Evolutionary conservation across 2,797 vertebrate genomes (phyloP).

Genomic region (Phaenicophaeus curvirostris): DNA sequence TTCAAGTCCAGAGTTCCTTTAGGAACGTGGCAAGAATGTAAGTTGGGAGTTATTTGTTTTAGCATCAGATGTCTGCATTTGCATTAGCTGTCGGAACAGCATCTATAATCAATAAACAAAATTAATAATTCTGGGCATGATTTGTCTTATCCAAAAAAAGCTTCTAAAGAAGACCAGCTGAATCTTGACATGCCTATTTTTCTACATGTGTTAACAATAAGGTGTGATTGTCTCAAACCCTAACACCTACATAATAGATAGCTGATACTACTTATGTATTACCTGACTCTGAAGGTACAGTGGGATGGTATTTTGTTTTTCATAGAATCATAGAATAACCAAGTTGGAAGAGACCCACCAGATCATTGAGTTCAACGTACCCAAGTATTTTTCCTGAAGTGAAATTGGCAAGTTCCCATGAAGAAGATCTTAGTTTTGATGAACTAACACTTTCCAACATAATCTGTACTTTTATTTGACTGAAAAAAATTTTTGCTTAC

Average conservation of each 20-base stretch:
- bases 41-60: rapidly evolving
- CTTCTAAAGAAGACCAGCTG: background rate
- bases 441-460: background rate
- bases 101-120: background rate
- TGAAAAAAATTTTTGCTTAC: background rate
- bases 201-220: background rate
- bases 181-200: background rate
- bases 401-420: background rate
- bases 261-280: background rate
- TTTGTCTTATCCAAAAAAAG: background rate
- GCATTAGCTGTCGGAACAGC: background rate
- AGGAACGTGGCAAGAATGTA: background rate
- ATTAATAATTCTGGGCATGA: background rate
- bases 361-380: no score
- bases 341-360: no score
- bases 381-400: background rate
- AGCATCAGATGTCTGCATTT: background rate
- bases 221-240: background rate
- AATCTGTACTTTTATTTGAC: background rate
- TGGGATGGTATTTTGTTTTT: background rate
- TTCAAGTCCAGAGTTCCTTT: background rate
- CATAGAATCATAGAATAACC: no score
- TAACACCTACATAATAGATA: background rate
- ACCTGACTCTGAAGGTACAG: background rate
- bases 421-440: background rate